Evolutionary conservation across 2,797 vertebrate species (phyloP).

Genomic region (Eptatretus atami): DNA sequence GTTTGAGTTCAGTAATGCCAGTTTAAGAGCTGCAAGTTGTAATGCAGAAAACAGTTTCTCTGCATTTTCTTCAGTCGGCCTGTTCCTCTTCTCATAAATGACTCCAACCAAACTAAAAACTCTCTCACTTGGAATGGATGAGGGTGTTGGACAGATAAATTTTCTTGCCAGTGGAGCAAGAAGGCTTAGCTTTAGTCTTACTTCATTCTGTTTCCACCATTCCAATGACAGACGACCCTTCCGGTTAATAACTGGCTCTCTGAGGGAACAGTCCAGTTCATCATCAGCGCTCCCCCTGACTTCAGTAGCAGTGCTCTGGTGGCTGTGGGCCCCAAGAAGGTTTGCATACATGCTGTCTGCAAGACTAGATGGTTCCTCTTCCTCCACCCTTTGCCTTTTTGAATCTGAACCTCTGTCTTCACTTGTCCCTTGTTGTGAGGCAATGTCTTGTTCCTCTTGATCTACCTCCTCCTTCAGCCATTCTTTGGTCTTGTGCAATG

Average conservation of each 20-base stretch:
- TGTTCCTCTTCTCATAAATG: constrained; percentile 8
- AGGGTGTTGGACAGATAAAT: constrained; percentile 8
- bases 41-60: constrained; percentile 9
- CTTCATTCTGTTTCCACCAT: constrained; percentile 7
- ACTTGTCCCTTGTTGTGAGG: too few relatives aligned
- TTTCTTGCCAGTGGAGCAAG: constrained; percentile 8
- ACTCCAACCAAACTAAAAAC: constrained; percentile 3
- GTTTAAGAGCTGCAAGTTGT: constrained; percentile 8
- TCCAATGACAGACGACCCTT: constrained; percentile 8
- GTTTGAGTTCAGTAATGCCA: neutral
- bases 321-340: too few relatives aligned
- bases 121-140: constrained; percentile 8
- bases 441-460: too few relatives aligned
- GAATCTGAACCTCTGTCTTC: too few relatives aligned
- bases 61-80: constrained; percentile 9
- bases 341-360: too few relatives aligned
- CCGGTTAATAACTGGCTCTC: constrained; percentile 8
- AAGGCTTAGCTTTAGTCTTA: neutral
- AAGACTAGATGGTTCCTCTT: too few relatives aligned
- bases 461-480: too few relatives aligned
- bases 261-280: constrained; percentile 8
- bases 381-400: too few relatives aligned
- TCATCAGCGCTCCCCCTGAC: constrained; percentile 8
- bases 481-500: too few relatives aligned
- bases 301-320: constrained; percentile 3